These are phyloP conservation scores for Oryzias melastigma DNA, from an alignment of 2,113 vertebrate species.

Conservation along the genomic window DNA sequence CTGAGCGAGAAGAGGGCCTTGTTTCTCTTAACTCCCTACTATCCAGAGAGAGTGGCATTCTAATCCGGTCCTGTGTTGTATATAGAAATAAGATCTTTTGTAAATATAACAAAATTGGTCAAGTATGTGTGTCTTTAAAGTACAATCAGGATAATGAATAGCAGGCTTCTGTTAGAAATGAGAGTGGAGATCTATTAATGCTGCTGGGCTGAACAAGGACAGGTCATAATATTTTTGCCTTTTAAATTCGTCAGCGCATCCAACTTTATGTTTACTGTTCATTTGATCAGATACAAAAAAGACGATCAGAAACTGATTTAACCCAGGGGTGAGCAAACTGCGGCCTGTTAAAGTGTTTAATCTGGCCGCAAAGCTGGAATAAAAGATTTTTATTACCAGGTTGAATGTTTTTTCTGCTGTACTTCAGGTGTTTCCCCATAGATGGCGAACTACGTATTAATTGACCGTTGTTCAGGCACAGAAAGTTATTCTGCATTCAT, in stretches of 20 bases:
- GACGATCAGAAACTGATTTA: conserved; percentile 7
- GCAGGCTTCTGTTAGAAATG: conserved; percentile 66
- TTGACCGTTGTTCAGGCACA: too few relatives aligned
- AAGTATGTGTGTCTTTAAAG: conserved; percentile 66
- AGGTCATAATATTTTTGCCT: conserved; percentile 45
- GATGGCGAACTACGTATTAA: too few relatives aligned
- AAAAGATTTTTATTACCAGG: too few relatives aligned
- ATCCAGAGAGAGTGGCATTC: conserved; percentile 35
- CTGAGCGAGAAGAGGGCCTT: conserved; percentile 58
- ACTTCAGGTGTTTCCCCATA: too few relatives aligned
- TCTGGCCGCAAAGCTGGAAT: too few relatives aligned
- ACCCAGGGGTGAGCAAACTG: background rate
- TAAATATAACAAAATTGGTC: conserved; percentile 72
- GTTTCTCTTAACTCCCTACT: conserved; percentile 5
- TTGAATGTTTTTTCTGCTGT: too few relatives aligned
- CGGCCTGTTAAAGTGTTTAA: background rate
- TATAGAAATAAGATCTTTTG: conserved; percentile 60
- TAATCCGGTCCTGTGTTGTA: conserved; percentile 53
- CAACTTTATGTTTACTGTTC: conserved; percentile 40
- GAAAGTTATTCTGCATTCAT: too few relatives aligned
- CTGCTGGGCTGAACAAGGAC: conserved; percentile 38
- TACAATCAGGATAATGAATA: conserved; percentile 74
- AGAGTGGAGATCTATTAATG: conserved; percentile 47
- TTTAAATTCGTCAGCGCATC: conserved; percentile 43
- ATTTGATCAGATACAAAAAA: conserved; percentile 12